phyloP scores from a whole-genome alignment of 2,888 invertebrate species.

The Steinernema hermaphroditum region DNA sequence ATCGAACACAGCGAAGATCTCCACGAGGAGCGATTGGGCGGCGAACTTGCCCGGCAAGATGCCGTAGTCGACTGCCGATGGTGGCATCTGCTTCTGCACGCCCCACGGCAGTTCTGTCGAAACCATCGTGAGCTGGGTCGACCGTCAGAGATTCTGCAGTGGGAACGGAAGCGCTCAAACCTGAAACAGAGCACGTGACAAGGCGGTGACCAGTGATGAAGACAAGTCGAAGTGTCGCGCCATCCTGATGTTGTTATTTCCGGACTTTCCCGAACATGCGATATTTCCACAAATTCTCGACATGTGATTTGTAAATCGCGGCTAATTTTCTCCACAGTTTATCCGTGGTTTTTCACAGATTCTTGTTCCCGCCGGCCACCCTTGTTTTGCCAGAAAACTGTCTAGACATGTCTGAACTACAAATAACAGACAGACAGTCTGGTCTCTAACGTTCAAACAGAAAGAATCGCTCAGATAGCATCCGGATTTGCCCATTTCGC shows the following conservation, averaged over 20 bases:
- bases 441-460: too few relatives aligned
- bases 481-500: too few relatives aligned
- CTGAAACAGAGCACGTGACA: neutral
- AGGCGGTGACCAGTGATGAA: too few relatives aligned
- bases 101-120: conserved; percentile 63
- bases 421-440: too few relatives aligned
- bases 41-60: conserved; percentile 81
- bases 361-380: too few relatives aligned
- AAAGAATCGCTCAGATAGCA: too few relatives aligned
- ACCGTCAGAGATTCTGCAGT: neutral
- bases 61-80: conserved; percentile 51
- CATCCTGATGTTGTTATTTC: neutral
- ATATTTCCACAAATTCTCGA: neutral
- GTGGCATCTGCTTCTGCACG: conserved; percentile 52
- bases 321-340: neutral
- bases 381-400: too few relatives aligned
- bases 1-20: conserved; percentile 90
- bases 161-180: neutral
- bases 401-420: too few relatives aligned
- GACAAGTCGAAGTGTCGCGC: neutral
- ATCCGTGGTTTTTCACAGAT: too few relatives aligned
- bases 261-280: neutral
- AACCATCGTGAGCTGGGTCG: conserved; percentile 34
- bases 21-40: conserved; percentile 89
- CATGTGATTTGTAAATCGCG: neutral